Evolutionary conservation across 2,888 invertebrate genomes (phyloP).

Genomic region (Pristionchus exspectatus): DNA sequence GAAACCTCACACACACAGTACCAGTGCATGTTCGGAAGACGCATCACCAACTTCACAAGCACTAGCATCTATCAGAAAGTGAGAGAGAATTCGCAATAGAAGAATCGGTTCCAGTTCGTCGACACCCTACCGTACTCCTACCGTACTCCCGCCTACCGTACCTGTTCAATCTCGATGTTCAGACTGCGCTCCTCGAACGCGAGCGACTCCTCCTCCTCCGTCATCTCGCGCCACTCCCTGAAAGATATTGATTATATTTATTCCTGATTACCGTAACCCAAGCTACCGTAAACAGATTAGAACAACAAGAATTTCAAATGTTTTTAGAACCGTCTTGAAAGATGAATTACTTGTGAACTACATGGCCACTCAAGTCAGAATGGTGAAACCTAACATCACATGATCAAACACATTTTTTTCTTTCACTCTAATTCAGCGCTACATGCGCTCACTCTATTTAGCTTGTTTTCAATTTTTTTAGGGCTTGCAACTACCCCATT

Average conservation of each 20-base stretch:
- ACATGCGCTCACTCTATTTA: no score
- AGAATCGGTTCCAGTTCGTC: neutral
- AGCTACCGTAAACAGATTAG: neutral
- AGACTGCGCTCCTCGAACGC: constrained; percentile 83
- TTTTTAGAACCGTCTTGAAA: no score
- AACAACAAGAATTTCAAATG: no score
- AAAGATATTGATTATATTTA: constrained; percentile 71
- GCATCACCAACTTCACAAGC: neutral
- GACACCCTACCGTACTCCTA: neutral
- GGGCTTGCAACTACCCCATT: neutral
- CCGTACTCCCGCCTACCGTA: constrained; percentile 39
- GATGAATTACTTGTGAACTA: no score
- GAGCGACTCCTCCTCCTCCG: constrained; percentile 81
- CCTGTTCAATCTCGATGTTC: constrained; percentile 83
- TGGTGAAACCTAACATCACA: no score
- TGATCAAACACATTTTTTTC: no score
- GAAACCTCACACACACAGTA: neutral
- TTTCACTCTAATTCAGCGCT: no score
- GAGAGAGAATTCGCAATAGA: no score
- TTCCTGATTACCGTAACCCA: constrained; percentile 76
- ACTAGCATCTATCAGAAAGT: no score
- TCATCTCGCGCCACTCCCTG: constrained; percentile 82
- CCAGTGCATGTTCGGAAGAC: no score
- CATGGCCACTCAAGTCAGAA: no score
- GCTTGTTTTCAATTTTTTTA: no score